Evolutionary conservation across 2,888 invertebrate species (phyloP).

Genomic region (Phortica okadai): DNA sequence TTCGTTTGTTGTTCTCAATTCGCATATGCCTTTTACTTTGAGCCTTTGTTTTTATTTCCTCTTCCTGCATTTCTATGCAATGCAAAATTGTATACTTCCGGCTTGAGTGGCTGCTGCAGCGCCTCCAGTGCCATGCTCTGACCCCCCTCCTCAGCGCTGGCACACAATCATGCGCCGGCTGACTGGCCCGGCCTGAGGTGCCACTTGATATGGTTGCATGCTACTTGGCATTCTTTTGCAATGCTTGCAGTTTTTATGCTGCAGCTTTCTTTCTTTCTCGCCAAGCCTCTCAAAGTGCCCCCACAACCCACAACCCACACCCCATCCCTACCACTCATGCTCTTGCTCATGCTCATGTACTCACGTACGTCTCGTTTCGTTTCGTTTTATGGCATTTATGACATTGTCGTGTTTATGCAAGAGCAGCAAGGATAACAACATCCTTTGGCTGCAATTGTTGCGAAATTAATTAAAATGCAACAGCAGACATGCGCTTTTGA

Average conservation of each 20-base stretch:
- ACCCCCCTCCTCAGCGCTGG: neutral
- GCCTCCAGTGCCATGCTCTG: neutral
- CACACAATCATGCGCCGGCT: neutral
- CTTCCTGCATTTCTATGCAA: constrained; percentile 42
- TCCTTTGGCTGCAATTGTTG: constrained; percentile 37
- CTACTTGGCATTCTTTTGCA: constrained; percentile 21
- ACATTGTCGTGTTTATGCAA: constrained; percentile 43
- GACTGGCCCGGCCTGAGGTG: constrained; percentile 20
- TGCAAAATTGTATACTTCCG: constrained; percentile 44
- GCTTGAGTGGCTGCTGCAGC: constrained; percentile 41
- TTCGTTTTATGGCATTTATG: constrained; percentile 40
- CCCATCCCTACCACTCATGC: neutral
- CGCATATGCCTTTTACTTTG: constrained; percentile 31
- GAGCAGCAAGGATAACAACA: constrained; percentile 38
- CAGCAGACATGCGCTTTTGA: constrained; percentile 14
- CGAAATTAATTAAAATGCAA: constrained; percentile 41
- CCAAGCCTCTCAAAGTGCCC: no score
- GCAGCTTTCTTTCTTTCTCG: constrained; percentile 22
- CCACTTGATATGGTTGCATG: constrained; percentile 24
- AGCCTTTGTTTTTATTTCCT: constrained; percentile 34
- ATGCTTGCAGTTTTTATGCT: constrained; percentile 24
- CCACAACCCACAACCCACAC: neutral
- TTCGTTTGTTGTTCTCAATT: constrained; percentile 21
- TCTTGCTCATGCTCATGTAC: neutral
- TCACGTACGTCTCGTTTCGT: constrained; percentile 12